phyloP scores from a whole-genome alignment of 2,888 invertebrate genomes.

The Melieria crassipennis region DNA sequence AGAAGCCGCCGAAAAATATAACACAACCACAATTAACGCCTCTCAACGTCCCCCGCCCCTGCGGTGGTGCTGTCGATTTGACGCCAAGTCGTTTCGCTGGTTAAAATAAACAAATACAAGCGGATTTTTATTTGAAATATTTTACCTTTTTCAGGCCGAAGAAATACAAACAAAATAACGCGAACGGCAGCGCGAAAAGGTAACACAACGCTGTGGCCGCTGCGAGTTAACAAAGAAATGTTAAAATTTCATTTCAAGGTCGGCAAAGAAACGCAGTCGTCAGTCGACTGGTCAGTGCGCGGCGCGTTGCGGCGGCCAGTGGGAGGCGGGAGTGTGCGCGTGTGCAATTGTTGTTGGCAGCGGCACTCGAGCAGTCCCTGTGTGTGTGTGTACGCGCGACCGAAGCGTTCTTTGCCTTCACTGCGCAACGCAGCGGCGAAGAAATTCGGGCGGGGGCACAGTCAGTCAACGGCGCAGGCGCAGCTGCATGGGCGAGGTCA shows the following conservation, averaged over 20 bases:
- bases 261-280: conserved; percentile 15
- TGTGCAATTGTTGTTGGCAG: background rate
- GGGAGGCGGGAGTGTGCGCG: background rate
- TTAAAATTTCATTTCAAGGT: conserved; percentile 38
- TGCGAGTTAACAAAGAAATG: conserved; percentile 16
- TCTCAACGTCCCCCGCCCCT: too few relatives aligned
- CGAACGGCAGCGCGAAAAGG: background rate
- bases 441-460: too few relatives aligned
- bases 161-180: background rate
- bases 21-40: too few relatives aligned
- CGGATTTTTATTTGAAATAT: too few relatives aligned
- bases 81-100: too few relatives aligned
- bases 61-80: too few relatives aligned
- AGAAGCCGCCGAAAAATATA: too few relatives aligned
- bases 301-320: background rate
- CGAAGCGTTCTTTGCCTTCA: too few relatives aligned
- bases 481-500: conserved; percentile 25
- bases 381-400: background rate
- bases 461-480: too few relatives aligned
- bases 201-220: conserved; percentile 1
- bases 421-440: too few relatives aligned
- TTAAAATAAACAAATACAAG: too few relatives aligned
- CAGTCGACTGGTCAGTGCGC: background rate
- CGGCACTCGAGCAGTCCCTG: background rate
- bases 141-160: too few relatives aligned